Evolutionary conservation across 1,140 invertebrate genomes (phyloP), one percentile per base, ranked within the genome.

Genomic region (Pararge aegeria): DNA sequence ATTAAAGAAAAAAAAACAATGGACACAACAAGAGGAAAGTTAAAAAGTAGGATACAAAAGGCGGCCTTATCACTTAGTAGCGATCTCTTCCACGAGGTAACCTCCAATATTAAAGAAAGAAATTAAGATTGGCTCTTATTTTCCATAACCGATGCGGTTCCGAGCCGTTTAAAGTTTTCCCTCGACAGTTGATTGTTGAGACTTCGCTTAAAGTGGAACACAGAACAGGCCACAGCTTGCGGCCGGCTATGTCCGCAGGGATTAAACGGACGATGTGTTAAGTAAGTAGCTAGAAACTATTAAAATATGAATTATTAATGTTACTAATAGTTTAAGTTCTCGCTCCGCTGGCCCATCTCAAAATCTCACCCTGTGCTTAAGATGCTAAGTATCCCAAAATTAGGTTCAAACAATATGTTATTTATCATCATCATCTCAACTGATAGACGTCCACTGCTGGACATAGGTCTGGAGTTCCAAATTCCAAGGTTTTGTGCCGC

Each of bases 221-320:
- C 27, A 7, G 27, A 27, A 34, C 7, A 34, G 10, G 30, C 30
- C 30, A n/a, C 30, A 34, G 30, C 30, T 34, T 34, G 30, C 30
- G 30, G 30, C n/a, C 30, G 10, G 10, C 3, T 3, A 1, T n/a
- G 30, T 34, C 30, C 30, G 30, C 12, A 12, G 30, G 12, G 30
- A 34, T 12, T 34, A 12, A 27, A 34, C 30, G 30, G 30, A 34
- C 7, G 9, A 34, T 34, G 12, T 34, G 30, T 34, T 34, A 12
- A 27, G 9, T 34, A 34, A 34, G 30, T 34, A 34, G 30, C 30
- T 34, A n/a, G 30, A n/a, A 34, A 34, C 30, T 34, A 34, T 34
- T 34, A 34, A 34, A 34, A 34, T 34, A n/a, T 34, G 30, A 34
- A 34, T 34, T 34, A 34, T 34, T 34, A 34, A 34, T 34, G 30